These are phyloP conservation scores for Gymnoscopelus microlampas DNA, from an alignment of 2,797 vertebrate genomes.

Conservation along the genomic window DNA sequence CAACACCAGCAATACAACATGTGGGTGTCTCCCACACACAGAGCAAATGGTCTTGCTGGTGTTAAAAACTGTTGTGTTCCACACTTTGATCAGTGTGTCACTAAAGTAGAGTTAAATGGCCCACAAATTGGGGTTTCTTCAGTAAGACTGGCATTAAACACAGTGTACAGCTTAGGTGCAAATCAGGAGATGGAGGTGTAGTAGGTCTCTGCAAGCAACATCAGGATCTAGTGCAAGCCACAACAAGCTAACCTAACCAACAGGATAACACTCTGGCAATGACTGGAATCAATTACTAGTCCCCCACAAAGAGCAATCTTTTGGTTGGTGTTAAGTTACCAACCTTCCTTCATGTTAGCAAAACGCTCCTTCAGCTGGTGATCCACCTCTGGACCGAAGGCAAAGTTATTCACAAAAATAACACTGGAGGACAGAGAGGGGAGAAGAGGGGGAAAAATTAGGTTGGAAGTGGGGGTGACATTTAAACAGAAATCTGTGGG, in stretches of 20 bases:
- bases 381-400: constrained; percentile 99
- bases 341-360: constrained; percentile 99
- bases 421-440: constrained; percentile 85
- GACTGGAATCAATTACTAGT: no score
- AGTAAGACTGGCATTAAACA: background rate
- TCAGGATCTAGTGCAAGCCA: no score
- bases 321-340: constrained; percentile 35
- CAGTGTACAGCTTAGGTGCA: background rate
- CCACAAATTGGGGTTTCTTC: constrained; percentile 7
- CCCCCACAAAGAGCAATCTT: no score
- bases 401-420: constrained; percentile 99
- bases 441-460: constrained; percentile 61
- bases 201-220: background rate
- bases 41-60: background rate
- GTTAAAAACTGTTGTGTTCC: constrained; percentile 1
- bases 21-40: background rate
- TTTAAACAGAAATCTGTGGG: background rate
- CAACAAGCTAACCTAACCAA: no score
- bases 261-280: no score
- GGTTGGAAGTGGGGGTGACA: background rate
- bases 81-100: background rate
- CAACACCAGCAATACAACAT: background rate
- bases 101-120: background rate
- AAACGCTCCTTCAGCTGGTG: constrained; percentile 99
- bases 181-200: no score